Percentiles rank a stretch among this genome's conserved stretches.
Conservation (phyloP, 2,113 vertebrate genomes). For the Rhinolophus sinicus region DNA sequence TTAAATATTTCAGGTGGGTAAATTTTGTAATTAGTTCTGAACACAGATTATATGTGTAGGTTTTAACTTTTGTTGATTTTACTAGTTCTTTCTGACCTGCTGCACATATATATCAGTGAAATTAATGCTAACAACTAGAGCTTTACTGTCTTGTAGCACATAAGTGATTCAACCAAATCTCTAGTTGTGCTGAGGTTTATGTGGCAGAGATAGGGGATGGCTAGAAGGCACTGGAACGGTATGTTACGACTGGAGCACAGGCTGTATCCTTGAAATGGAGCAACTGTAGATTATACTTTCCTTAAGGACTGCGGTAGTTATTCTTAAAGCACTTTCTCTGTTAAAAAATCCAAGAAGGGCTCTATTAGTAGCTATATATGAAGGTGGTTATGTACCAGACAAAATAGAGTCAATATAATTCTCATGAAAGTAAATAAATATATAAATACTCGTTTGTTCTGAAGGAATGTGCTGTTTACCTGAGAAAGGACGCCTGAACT, state of each 20-base stretch:
- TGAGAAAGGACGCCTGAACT: neutral
- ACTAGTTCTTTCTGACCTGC: neutral
- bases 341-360: neutral
- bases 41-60: neutral
- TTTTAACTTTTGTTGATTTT: neutral
- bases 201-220: neutral
- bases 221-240: neutral
- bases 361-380: neutral
- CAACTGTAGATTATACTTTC: neutral
- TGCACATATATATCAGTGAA: neutral
- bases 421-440: neutral
- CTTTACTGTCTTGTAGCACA: neutral
- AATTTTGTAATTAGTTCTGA: neutral
- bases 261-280: too few species aligned
- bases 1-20: neutral
- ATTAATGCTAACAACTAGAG: neutral
- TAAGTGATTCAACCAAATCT: neutral
- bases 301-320: neutral
- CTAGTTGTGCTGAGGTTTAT: neutral
- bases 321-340: neutral
- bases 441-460: neutral
- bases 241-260: fast-evolving
- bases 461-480: neutral
- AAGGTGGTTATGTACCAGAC: neutral
- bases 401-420: neutral